Evolutionary conservation across 2,797 vertebrate genomes (phyloP).

Genomic region (Lepidocolaptes lacrymiger): DNA sequence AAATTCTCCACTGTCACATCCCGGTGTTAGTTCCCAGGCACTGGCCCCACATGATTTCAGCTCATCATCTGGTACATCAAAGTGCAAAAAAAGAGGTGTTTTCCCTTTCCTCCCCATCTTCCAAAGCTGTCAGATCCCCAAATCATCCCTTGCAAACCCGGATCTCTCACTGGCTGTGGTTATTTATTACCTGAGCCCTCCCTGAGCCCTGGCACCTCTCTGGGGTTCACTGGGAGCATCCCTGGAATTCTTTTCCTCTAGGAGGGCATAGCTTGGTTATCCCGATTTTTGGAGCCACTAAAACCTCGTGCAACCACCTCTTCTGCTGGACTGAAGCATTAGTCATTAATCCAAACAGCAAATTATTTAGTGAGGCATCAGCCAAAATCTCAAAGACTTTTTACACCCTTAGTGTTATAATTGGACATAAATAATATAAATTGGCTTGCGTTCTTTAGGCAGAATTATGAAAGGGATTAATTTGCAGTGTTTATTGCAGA

Average conservation of each 20-base stretch:
- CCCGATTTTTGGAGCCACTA: neutral
- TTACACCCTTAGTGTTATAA: neutral
- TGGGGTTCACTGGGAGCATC: neutral
- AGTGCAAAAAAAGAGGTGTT: neutral
- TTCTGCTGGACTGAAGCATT: neutral
- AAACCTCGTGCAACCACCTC: neutral
- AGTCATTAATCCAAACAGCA: neutral
- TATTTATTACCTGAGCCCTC: neutral
- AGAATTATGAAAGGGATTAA: neutral
- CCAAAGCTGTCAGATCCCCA: neutral
- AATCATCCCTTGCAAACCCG: neutral
- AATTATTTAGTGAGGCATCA: neutral
- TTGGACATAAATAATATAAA: neutral
- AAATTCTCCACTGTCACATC: rapidly evolving
- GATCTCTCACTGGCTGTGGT: neutral
- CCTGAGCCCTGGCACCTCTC: neutral
- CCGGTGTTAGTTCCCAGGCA: rapidly evolving
- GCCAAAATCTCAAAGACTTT: neutral
- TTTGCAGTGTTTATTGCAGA: neutral
- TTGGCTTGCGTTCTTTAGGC: neutral
- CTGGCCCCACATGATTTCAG: neutral
- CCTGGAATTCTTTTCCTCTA: neutral
- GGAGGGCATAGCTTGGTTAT: neutral
- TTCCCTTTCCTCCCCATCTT: neutral
- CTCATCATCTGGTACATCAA: neutral